Evolutionary conservation across 1,140 invertebrate genomes (phyloP), one percentile per base, ranked within the genome.

Genomic region (Frieseomelitta varia): DNA sequence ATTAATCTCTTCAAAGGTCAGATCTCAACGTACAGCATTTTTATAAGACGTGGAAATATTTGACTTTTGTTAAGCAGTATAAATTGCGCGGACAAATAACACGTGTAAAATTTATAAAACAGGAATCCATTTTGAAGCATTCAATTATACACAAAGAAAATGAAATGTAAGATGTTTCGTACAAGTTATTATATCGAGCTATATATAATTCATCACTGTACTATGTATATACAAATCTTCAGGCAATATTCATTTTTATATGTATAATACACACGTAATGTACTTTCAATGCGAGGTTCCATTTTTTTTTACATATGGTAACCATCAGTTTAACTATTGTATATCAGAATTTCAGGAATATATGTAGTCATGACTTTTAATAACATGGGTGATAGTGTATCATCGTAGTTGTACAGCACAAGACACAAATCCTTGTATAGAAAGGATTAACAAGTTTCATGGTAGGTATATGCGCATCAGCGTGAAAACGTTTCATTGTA

Each of bases 211-310:
- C 77, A 78, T 69, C 77, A 67, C 1, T 79, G 61, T 63, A 21
- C 63, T 65, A 73, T 69, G 30, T 84, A 84, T 84, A 53, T 84
- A 84, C 83, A 84, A 84, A 80, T 84, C 34, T 63, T 80, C 61
- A 30, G 58, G 58, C 34, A 84, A 30, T 34, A 74, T 80, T 80
- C 19, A 55, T 55, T 72, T 72, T 84, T 72, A 78, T 84, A 84
- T 80, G 58, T 73, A 73, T 84, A 84, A 74, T 84, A 84, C 77
- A 84, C 68, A 55, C 74, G 78, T 84, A n/a, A 80, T 73, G 69
- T 84, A 84, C 68, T 84, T 84, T 79, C 77, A 80, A 79, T 69
- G 58, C 82, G 77, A 84, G 77, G 69, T 51, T 80, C 53, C 69
- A 17, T 11, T 61, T 61, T 61, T n/a, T 21, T n/a, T 47, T 47